A percentile compares a stretch with the other conserved stretches of the same genome.
Conservation (phyloP, 92 coral and sea anemone species). For the Scolanthus callimorphus region DNA sequence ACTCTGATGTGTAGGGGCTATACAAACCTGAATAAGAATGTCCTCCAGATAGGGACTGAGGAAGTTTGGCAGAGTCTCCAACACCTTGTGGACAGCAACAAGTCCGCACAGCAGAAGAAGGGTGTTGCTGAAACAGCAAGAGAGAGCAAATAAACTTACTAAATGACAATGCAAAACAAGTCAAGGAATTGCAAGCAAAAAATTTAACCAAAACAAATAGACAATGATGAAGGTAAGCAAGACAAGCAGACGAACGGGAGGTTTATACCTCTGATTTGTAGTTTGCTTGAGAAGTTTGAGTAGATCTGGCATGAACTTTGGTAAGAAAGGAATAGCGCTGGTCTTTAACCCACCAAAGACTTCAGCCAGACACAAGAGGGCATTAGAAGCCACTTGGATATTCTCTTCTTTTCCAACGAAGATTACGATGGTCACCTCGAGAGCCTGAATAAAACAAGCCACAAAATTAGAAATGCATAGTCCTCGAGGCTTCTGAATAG, state of each 20-base stretch:
- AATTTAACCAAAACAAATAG: too few relatives aligned
- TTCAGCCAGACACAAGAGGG: conserved; percentile 88
- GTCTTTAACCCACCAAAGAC: conserved; percentile 75
- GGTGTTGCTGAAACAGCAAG: conserved; percentile 44
- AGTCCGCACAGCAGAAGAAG: conserved; percentile 66
- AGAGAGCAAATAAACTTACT: background rate
- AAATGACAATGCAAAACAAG: background rate
- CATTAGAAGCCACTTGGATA: conserved; percentile 82
- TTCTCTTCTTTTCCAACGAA: conserved; percentile 56
- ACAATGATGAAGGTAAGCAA: too few relatives aligned
- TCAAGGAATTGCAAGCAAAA: background rate
- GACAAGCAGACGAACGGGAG: too few relatives aligned
- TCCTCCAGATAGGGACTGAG: conserved; percentile 81
- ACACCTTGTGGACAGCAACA: conserved; percentile 68
- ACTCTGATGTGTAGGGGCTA: too few relatives aligned
- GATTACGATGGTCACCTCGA: conserved; percentile 49
- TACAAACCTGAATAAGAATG: conserved; percentile 65
- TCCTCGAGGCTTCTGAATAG: too few relatives aligned
- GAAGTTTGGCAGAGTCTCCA: conserved; percentile 76
- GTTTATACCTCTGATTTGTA: conserved; percentile 69
- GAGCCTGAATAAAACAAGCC: conserved; percentile 45
- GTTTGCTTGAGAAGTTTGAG: conserved; percentile 53
- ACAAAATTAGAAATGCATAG: too few relatives aligned
- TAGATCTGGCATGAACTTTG: conserved; percentile 79
- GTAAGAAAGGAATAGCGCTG: conserved; percentile 74